A percentile compares a stretch with the other conserved stretches of the same genome.
These are phyloP conservation scores for Scalopus aquaticus DNA, from an alignment of 2,113 vertebrate genomes.

Conservation along the genomic window DNA sequence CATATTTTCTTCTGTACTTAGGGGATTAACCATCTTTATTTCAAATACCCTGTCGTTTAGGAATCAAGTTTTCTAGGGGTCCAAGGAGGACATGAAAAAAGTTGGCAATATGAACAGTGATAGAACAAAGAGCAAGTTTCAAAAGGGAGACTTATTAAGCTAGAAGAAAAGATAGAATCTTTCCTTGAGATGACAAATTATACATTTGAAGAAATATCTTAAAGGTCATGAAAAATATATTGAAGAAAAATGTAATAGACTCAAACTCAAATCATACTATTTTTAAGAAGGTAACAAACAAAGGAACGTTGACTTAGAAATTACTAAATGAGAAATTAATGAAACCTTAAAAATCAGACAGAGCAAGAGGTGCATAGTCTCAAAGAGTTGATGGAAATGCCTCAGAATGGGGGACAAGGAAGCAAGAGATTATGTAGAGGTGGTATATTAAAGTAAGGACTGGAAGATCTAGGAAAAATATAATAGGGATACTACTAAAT, in stretches of 20 bases:
- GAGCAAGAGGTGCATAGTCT: neutral
- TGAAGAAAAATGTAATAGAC: neutral
- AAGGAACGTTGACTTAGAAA: neutral
- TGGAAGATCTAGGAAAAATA: neutral
- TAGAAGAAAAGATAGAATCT: neutral
- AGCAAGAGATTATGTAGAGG: neutral
- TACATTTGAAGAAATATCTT: neutral
- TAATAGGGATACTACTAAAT: accelerated
- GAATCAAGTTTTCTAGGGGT: neutral
- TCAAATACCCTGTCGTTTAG: neutral
- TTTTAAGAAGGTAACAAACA: neutral
- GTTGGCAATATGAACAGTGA: neutral
- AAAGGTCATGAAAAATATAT: neutral
- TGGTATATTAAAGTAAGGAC: neutral
- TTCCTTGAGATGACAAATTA: neutral
- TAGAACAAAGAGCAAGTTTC: neutral
- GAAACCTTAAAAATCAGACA: neutral
- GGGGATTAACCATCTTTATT: neutral
- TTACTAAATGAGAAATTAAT: neutral
- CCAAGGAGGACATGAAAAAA: neutral
- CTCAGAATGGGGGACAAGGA: neutral
- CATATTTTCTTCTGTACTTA: neutral
- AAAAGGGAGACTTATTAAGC: neutral
- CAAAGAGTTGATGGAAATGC: neutral
- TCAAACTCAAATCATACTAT: neutral